These are phyloP conservation scores for Turnix velox DNA, from an alignment of 2,113 vertebrate species.

Conservation along the genomic window DNA sequence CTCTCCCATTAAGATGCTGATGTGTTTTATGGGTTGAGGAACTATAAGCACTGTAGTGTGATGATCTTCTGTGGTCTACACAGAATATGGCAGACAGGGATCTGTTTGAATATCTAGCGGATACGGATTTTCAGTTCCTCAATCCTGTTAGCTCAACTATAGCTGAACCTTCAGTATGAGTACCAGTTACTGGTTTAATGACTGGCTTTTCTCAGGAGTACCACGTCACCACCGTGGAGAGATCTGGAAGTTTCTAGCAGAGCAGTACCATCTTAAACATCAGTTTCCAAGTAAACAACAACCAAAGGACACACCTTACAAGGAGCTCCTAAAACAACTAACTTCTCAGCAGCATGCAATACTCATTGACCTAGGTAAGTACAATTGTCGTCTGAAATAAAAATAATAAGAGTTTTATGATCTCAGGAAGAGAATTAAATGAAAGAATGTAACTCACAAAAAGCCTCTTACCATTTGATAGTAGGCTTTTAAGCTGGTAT, in stretches of 20 bases:
- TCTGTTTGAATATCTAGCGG: neutral
- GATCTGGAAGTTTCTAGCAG: constrained; percentile 94
- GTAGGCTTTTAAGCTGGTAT: neutral
- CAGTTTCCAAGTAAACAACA: constrained; percentile 79
- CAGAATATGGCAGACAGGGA: neutral
- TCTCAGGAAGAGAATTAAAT: neutral
- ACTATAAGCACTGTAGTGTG: neutral
- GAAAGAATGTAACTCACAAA: neutral
- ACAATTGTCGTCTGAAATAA: neutral
- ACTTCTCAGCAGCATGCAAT: constrained; percentile 97
- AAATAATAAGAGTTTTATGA: neutral
- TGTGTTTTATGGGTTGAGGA: neutral
- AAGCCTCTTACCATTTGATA: neutral
- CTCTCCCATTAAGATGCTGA: neutral
- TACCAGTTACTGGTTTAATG: neutral
- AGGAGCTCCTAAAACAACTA: constrained; percentile 93
- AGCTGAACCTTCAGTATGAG: neutral
- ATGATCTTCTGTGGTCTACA: neutral
- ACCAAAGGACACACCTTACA: constrained; percentile 84
- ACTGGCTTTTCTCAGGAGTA: constrained; percentile 76
- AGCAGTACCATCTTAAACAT: constrained; percentile 88
- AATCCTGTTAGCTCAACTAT: neutral
- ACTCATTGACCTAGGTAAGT: constrained; percentile 93
- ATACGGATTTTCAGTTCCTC: neutral
- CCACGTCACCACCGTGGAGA: constrained; percentile 93